A percentile compares a stretch with the other conserved stretches of the same genome.
phyloP scores from a whole-genome alignment of 2,113 vertebrate species.

The Gambusia holbrooki region DNA sequence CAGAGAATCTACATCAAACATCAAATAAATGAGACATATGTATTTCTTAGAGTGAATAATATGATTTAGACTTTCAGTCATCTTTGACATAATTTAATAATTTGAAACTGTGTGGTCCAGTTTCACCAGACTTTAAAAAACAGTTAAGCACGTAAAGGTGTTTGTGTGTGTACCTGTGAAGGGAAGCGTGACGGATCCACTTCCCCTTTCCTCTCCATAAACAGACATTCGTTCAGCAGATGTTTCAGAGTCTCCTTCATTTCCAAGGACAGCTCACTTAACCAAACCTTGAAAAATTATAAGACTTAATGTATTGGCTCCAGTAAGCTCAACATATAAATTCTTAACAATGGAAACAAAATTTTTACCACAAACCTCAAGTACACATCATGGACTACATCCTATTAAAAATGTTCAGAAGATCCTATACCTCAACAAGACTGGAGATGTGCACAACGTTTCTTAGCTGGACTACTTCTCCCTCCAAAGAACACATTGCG shows the following conservation, averaged over 20 bases:
- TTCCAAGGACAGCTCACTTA: conserved; percentile 88
- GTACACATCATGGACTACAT: not conserved
- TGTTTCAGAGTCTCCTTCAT: conserved; percentile 94
- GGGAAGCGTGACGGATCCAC: conserved; percentile 91
- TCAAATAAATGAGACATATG: not conserved
- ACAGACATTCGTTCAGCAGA: conserved; percentile 88
- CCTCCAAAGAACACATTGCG: conserved; percentile 94
- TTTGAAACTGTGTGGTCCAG: not conserved
- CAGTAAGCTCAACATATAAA: conserved; percentile 5
- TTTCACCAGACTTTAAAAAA: not conserved
- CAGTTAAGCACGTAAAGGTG: not conserved
- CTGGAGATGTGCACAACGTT: conserved; percentile 88
- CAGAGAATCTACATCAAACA: conserved; percentile 85
- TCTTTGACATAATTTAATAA: not conserved
- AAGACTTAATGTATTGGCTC: conserved; percentile 16
- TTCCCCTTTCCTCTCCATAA: conserved; percentile 82
- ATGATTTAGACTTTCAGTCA: not conserved
- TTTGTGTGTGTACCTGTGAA: conserved; percentile 85
- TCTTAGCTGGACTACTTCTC: conserved; percentile 90
- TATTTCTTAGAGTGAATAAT: not conserved
- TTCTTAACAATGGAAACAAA: too few species aligned
- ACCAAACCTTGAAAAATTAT: conserved; percentile 83
- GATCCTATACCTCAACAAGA: conserved; percentile 89
- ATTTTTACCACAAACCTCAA: not conserved
- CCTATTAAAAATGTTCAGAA: not conserved